A percentile compares a stretch with the other conserved stretches of the same genome.
Conservation (phyloP, 2,888 invertebrate species). For the Pyrrhia umbra region DNA sequence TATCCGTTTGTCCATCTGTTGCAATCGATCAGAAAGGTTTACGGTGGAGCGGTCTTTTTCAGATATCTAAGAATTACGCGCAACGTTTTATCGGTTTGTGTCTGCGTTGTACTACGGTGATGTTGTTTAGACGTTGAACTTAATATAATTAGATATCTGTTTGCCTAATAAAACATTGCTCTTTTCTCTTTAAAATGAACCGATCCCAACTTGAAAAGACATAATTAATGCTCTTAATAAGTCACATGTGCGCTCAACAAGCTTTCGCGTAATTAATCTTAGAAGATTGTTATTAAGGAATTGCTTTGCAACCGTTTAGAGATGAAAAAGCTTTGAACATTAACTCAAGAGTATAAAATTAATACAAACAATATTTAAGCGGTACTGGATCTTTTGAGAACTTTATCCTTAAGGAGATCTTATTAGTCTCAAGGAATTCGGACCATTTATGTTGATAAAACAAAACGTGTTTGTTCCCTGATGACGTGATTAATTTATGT, state of each 20-base stretch:
- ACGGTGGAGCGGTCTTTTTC: slow-evolving; percentile 21
- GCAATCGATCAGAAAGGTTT: slow-evolving; percentile 40
- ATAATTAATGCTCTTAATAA: slow-evolving; percentile 55
- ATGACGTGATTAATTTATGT: not conserved
- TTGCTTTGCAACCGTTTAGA: slow-evolving; percentile 42
- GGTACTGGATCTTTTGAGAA: not conserved
- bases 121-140: not conserved
- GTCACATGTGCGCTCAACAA: slow-evolving; percentile 51
- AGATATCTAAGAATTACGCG: slow-evolving; percentile 5
- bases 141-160: not conserved
- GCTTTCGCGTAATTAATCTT: slow-evolving; percentile 44
- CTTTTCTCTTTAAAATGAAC: slow-evolving; percentile 14
- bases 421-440: slow-evolving; percentile 19
- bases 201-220: slow-evolving; percentile 32
- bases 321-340: slow-evolving; percentile 35
- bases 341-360: slow-evolving; percentile 33
- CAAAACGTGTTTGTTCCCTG: slow-evolving; percentile 26
- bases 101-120: slow-evolving; percentile 3
- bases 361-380: slow-evolving; percentile 30
- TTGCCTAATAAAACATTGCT: not conserved
- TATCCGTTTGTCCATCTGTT: slow-evolving; percentile 26
- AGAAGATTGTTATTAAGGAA: slow-evolving; percentile 41
- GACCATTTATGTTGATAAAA: not conserved
- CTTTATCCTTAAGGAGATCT: slow-evolving; percentile 9
- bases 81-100: slow-evolving; percentile 2